phyloP scores from a whole-genome alignment of 2,797 vertebrate genomes.

The Hoplostethus mediterraneus region DNA sequence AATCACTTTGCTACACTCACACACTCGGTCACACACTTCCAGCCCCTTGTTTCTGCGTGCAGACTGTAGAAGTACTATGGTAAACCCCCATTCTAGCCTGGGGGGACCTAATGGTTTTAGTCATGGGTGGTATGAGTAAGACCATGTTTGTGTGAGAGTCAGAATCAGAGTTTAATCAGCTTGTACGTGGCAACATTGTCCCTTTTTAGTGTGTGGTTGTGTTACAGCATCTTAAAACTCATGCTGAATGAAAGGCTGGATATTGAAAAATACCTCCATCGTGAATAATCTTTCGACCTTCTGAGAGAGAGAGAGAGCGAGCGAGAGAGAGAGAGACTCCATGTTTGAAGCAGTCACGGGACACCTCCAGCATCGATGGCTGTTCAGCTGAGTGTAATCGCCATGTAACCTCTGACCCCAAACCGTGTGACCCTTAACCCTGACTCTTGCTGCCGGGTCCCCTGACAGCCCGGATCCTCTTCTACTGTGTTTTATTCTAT shows the following conservation, averaged over 20 bases:
- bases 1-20: conserved; percentile 60
- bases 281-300: background rate
- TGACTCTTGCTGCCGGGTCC: background rate
- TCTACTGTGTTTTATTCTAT: background rate
- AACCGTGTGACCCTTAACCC: conserved; percentile 22
- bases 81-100: conserved; percentile 47
- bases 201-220: background rate
- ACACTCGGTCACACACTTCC: conserved; percentile 16
- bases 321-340: background rate
- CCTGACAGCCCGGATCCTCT: background rate
- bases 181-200: background rate
- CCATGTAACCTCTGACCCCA: conserved; percentile 18
- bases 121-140: conserved; percentile 58
- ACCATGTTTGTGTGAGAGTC: conserved; percentile 18
- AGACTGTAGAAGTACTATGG: conserved; percentile 30
- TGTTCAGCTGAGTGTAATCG: background rate
- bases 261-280: background rate
- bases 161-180: conserved; percentile 52
- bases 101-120: conserved; percentile 66
- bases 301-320: background rate
- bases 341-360: background rate
- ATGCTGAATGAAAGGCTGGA: conserved; percentile 28
- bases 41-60: conserved; percentile 38
- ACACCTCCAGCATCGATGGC: background rate
- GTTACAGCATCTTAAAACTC: conserved; percentile 29